Conservation (phyloP, 2,113 vertebrate genomes). For the Corythornis cristatus region DNA sequence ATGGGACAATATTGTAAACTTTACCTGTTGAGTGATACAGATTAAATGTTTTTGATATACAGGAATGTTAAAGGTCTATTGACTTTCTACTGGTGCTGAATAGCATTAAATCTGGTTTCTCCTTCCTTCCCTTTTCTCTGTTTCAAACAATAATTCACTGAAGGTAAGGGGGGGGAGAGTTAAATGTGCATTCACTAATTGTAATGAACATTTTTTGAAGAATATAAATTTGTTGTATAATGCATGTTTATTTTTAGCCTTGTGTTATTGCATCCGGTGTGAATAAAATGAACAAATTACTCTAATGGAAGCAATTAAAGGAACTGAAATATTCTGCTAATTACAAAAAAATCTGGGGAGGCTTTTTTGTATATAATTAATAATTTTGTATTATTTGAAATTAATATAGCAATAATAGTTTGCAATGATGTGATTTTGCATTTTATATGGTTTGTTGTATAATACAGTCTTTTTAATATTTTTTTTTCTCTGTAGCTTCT, state of each 20-base stretch:
- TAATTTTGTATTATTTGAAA: conserved; percentile 42
- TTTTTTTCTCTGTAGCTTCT: neutral
- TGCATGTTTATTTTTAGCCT: conserved; percentile 81
- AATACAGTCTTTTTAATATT: neutral
- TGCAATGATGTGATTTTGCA: conserved; percentile 9
- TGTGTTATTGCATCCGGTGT: conserved; percentile 75
- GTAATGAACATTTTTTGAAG: conserved; percentile 67
- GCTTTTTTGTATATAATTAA: conserved; percentile 21
- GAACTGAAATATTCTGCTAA: conserved; percentile 51
- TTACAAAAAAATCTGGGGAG: conserved; percentile 50
- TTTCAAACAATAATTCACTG: conserved; percentile 70
- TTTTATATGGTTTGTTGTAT: conserved; percentile 19
- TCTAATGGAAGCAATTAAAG: conserved; percentile 67
- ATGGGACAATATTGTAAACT: conserved; percentile 72
- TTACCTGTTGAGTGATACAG: conserved; percentile 70
- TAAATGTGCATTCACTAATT: conserved; percentile 64
- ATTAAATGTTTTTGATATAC: conserved; percentile 78
- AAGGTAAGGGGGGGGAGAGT: neutral
- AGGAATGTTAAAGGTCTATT: conserved; percentile 74
- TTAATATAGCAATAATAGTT: conserved; percentile 37
- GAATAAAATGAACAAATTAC: conserved; percentile 77
- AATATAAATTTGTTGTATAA: conserved; percentile 71
- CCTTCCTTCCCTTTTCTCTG: conserved; percentile 60
- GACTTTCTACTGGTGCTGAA: conserved; percentile 83
- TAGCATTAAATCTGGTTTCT: conserved; percentile 75